A percentile compares a stretch with the other conserved stretches of the same genome.
Evolutionary conservation across 92 coral and sea anemone genomes (phyloP).

Genomic region (Micromussa lordhowensis): DNA sequence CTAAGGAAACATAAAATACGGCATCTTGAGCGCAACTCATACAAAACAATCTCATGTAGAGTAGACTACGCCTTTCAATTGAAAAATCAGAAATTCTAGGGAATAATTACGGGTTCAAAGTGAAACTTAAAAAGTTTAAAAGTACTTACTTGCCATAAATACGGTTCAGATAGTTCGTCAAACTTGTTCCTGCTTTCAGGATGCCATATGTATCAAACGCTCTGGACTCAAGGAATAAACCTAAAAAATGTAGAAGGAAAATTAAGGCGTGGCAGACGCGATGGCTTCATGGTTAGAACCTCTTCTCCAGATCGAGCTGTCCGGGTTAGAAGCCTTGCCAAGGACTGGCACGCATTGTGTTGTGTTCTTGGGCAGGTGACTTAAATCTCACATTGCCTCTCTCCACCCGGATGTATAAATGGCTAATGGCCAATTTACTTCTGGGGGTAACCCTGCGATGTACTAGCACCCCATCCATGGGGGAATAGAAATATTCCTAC

Average conservation of each 20-base stretch:
- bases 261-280: too few species aligned
- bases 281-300: background rate
- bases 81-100: background rate
- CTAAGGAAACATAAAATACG: background rate
- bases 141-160: conserved; percentile 23
- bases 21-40: too few species aligned
- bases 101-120: too few species aligned
- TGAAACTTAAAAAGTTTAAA: too few species aligned
- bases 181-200: conserved; percentile 5
- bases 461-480: too few species aligned
- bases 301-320: background rate
- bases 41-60: background rate
- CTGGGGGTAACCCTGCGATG: too few species aligned
- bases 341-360: too few species aligned
- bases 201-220: conserved; percentile 31
- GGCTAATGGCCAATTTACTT: too few species aligned
- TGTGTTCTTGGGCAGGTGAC: too few species aligned
- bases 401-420: background rate
- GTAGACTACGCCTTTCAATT: background rate
- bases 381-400: too few species aligned
- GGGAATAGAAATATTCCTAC: too few species aligned
- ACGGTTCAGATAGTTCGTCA: conserved; percentile 13
- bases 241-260: background rate
- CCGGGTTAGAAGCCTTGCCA: background rate
- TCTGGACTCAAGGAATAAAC: conserved; percentile 34